Conservation (phyloP, 1,140 invertebrate genomes). For the Nephila pilipes region DNA sequence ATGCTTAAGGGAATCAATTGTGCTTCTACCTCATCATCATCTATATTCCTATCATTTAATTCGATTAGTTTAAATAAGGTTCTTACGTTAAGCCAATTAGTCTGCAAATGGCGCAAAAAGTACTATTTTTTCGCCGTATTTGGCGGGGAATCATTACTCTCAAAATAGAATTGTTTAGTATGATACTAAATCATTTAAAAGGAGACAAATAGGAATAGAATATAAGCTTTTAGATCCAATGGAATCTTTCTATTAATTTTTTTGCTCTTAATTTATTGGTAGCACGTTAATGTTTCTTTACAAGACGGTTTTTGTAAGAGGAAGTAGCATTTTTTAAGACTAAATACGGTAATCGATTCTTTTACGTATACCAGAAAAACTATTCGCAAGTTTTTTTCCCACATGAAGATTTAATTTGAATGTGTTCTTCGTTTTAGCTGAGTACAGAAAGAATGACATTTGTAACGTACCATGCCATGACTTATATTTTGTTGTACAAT, state of each 20-base stretch:
- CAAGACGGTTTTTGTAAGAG: too few relatives aligned
- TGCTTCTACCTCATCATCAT: constrained; percentile 29
- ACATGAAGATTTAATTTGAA: too few relatives aligned
- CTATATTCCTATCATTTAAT: background rate
- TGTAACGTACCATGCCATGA: too few relatives aligned
- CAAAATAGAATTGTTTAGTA: background rate
- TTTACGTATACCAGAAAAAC: too few relatives aligned
- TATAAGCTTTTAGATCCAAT: background rate
- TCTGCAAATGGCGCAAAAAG: background rate
- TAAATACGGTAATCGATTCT: too few relatives aligned
- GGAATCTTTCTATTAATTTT: background rate
- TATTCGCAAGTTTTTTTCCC: too few relatives aligned
- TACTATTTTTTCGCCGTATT: background rate
- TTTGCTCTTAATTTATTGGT: too few relatives aligned
- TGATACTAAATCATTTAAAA: background rate
- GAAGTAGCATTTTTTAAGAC: too few relatives aligned
- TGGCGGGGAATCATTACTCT: background rate
- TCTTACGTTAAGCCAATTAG: background rate
- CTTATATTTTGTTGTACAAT: too few relatives aligned
- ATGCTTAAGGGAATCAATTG: background rate
- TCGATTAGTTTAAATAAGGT: constrained; percentile 16
- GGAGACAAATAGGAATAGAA: background rate
- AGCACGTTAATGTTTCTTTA: too few relatives aligned
- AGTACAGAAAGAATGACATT: too few relatives aligned
- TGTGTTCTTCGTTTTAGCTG: too few relatives aligned